phyloP scores from a whole-genome alignment of 1,140 invertebrate species.

The Alviniconcha marisindica region DNA sequence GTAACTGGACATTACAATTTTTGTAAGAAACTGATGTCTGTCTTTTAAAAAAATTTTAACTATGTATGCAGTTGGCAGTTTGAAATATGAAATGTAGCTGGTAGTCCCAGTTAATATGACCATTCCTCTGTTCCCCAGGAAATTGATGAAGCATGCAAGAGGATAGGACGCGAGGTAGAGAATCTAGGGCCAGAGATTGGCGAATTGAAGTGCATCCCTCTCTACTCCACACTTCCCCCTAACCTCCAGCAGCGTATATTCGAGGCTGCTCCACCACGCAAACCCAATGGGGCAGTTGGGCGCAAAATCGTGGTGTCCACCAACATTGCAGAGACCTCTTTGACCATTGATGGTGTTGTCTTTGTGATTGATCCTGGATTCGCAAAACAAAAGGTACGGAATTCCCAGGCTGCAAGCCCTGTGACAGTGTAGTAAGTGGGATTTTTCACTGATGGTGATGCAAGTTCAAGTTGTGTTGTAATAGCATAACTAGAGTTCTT shows the following conservation, averaged over 20 bases:
- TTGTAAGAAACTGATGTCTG: too few relatives aligned
- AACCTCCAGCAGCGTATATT: conserved; percentile 99
- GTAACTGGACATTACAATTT: too few relatives aligned
- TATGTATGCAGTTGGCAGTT: too few relatives aligned
- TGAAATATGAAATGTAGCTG: too few relatives aligned
- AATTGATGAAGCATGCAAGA: conserved; percentile 99
- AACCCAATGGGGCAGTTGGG: conserved; percentile 95
- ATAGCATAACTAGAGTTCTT: too few relatives aligned
- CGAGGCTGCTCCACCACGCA: conserved; percentile 91
- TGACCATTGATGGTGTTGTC: conserved; percentile 99
- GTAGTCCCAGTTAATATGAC: too few relatives aligned
- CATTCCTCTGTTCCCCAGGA: conserved; percentile 82
- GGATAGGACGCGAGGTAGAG: conserved; percentile 97
- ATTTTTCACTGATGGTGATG: too few relatives aligned
- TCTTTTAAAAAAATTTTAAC: too few relatives aligned
- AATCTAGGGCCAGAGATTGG: conserved; percentile 97
- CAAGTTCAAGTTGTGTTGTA: too few relatives aligned
- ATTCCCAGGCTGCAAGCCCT: not conserved
- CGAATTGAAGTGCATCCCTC: conserved; percentile 97
- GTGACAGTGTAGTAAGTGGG: too few relatives aligned
- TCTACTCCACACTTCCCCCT: conserved; percentile 98
- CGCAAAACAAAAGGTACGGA: conserved; percentile 95
- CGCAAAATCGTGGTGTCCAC: conserved; percentile 98
- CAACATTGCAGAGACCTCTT: conserved; percentile 99
- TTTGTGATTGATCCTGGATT: conserved; percentile 99